phyloP scores from a whole-genome alignment of 2,113 vertebrate species.

The Desmodus rotundus region DNA sequence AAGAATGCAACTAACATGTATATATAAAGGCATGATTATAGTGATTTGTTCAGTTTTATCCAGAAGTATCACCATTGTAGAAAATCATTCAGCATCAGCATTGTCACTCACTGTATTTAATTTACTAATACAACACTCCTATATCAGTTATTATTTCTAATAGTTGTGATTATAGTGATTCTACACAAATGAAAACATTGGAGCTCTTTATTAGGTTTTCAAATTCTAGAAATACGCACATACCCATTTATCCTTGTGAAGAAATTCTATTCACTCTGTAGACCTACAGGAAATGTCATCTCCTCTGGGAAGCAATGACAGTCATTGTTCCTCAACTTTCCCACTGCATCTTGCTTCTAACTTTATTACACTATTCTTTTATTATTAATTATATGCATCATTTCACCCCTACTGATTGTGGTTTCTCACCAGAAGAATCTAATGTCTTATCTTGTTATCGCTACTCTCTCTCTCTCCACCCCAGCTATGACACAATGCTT shows the following conservation, averaged over 20 bases:
- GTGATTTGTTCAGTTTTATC: conserved; percentile 16
- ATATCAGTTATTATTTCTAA: neutral
- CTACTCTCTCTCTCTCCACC: neutral
- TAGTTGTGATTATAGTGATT: neutral
- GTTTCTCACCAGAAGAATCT: neutral
- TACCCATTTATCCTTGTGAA: neutral
- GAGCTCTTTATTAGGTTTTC: neutral
- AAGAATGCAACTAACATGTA: neutral
- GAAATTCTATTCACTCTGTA: neutral
- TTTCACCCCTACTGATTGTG: neutral
- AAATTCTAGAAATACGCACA: neutral
- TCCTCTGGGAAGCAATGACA: neutral
- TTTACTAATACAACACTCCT: neutral
- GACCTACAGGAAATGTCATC: neutral
- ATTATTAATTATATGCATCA: neutral
- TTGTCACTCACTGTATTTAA: neutral
- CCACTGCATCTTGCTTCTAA: neutral
- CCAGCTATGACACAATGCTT: neutral
- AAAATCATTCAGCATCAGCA: neutral
- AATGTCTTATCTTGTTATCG: conserved; percentile 1
- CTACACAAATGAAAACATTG: neutral
- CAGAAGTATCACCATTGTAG: neutral
- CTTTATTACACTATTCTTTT: neutral
- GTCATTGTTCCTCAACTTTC: neutral
- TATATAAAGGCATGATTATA: neutral